These are phyloP conservation scores for Microctenopoma stevenorrisi DNA, from an alignment of 2,797 vertebrate species.

Conservation along the genomic window DNA sequence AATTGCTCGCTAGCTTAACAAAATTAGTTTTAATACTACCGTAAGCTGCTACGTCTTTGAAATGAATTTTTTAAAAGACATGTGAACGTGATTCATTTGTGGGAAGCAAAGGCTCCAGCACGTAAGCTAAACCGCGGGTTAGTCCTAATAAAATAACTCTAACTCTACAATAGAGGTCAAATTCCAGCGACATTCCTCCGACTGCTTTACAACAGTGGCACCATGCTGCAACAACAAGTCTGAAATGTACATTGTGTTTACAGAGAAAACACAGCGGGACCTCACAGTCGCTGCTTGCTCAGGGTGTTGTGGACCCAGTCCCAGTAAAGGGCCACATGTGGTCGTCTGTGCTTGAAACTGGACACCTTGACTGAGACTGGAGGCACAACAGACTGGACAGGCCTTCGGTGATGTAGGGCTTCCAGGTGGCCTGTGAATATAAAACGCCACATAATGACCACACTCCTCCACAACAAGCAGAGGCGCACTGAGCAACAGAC, in stretches of 20 bases:
- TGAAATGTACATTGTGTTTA: constrained; percentile 77
- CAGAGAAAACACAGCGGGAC: constrained; percentile 79
- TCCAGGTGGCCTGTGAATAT: constrained; percentile 68
- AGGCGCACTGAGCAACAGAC: constrained; percentile 5
- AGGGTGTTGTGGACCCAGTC: constrained; percentile 60
- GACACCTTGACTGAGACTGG: constrained; percentile 56
- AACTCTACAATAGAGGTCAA: constrained; percentile 35
- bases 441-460: constrained; percentile 44
- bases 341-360: constrained; percentile 80
- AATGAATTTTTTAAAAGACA: neutral
- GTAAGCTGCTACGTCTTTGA: no score
- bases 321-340: constrained; percentile 51
- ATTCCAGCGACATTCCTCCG: constrained; percentile 74
- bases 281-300: constrained; percentile 42
- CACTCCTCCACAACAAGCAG: constrained; percentile 36
- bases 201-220: constrained; percentile 63
- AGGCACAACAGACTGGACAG: constrained; percentile 54
- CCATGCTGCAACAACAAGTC: constrained; percentile 73
- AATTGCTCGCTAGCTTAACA: no score
- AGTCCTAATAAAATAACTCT: constrained; percentile 7
- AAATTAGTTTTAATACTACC: no score
- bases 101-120: neutral
- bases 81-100: neutral
- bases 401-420: constrained; percentile 68
- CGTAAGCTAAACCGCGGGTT: neutral